These are phyloP conservation scores for Spodoptera littoralis DNA, from an alignment of 2,888 invertebrate genomes.

Conservation along the genomic window DNA sequence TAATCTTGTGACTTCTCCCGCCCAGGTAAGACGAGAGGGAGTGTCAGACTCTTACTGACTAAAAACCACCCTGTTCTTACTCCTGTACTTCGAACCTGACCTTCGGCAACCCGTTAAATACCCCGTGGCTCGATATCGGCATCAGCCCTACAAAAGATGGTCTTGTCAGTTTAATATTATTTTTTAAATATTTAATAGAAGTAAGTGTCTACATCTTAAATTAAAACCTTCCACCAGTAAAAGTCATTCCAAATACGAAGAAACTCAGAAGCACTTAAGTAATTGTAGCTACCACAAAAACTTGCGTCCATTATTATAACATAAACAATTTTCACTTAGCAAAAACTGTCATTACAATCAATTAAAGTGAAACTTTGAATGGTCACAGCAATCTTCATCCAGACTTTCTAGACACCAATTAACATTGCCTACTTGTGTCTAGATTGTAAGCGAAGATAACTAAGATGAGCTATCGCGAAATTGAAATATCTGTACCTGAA, in stretches of 20 bases:
- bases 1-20: too few species aligned
- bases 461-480: conserved; percentile 53
- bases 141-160: too few species aligned
- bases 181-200: not conserved
- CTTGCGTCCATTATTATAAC: conserved; percentile 23
- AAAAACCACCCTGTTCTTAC: too few species aligned
- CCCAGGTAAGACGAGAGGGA: too few species aligned
- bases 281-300: conserved; percentile 40
- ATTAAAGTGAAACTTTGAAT: conserved; percentile 58
- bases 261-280: conserved; percentile 3
- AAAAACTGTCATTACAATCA: conserved; percentile 59
- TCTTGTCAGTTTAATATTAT: too few species aligned
- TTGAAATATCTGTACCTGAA: conserved; percentile 55
- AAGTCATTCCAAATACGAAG: conserved; percentile 10
- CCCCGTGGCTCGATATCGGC: too few species aligned
- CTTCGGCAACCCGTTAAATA: too few species aligned
- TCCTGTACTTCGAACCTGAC: too few species aligned
- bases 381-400: conserved; percentile 57
- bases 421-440: conserved; percentile 59
- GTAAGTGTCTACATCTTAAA: conserved; percentile 11
- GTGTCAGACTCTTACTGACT: too few species aligned
- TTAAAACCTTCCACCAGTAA: conserved; percentile 7
- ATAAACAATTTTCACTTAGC: conserved; percentile 45
- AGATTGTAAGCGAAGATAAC: conserved; percentile 54
- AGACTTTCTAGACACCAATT: conserved; percentile 68